Base-by-base conservation (phyloP, 2,888 invertebrate species). In the Hirtodrosophila confusa region DNA sequence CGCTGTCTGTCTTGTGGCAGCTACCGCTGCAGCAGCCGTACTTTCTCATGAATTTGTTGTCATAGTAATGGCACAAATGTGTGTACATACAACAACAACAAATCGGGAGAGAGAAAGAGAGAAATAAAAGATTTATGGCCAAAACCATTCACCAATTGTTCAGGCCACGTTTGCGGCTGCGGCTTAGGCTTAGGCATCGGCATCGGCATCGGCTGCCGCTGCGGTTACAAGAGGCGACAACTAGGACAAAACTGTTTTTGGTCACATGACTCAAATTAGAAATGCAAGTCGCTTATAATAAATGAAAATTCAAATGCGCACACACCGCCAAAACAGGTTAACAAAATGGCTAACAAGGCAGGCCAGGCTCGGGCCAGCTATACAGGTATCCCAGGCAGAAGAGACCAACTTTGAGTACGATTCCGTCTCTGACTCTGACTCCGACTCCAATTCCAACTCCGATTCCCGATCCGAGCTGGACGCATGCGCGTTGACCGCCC, bases 241-340 rank as follows among this genome's bases (percentile, higher is more conserved):
- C 82, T 83, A 87, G 83, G 83, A 85, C 85, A 83, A 83, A 83
- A 82, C 87, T 86, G 87, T 84, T 83, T 82, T 82, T 86, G 80
- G 80, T 82, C 80, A 86, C 82, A 85, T 79, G 80, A 78, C 73
- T 83, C 66, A 83, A 80, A 82, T 86, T 86, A 86, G 86, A 80
- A 86, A 80, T 86, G 86, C 86, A 69, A 62, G 67, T 73, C 79
- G 80, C 72, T 69, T 83, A 83, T 80, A 83, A 82, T 86, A 80
- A 80, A 80, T 83, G 84, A 80, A 80, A 83, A 82, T 86, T 86
- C 86, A 84, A 86, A 82, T 86, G 71, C 67, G 61, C 77, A 56
- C 70, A 62, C 49, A 63, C 50, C 69, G 66, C 68, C 61, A 66
- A 64, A 75, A 77, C 66, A 75, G 76, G 76, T 71, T 75, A 86